Conservation (phyloP, 2,113 vertebrate species). For the Naja naja region DNA sequence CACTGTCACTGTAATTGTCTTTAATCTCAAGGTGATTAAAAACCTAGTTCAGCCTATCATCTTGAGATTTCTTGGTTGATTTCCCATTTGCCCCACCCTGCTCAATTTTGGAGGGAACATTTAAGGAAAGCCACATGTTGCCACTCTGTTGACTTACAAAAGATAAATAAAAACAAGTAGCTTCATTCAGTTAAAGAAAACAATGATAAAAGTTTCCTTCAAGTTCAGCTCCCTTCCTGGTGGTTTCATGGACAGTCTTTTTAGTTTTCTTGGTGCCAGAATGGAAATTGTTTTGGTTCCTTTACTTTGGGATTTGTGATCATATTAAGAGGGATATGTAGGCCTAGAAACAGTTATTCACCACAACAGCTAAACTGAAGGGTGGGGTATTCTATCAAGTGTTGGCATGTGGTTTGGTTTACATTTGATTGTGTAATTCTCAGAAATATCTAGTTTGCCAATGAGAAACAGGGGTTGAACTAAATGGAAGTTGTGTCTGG, state of each 20-base stretch:
- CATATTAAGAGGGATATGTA: neutral
- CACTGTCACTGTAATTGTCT: neutral
- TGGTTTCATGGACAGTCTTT: neutral
- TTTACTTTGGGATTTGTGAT: neutral
- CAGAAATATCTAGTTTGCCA: neutral
- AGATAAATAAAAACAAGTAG: neutral
- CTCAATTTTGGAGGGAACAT: neutral
- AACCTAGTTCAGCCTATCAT: neutral
- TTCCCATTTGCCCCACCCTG: neutral
- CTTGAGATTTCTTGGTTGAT: neutral
- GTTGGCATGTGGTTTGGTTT: neutral
- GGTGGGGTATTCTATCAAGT: neutral
- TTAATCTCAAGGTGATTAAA: neutral
- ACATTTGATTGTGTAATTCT: neutral
- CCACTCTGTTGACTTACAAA: neutral
- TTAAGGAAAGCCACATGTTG: neutral
- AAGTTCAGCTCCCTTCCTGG: neutral
- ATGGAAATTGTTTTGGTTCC: neutral
- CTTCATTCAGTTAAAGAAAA: neutral
- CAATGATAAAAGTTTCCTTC: neutral
- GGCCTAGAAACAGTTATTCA: neutral
- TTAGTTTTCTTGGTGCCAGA: neutral
- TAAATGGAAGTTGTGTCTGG: neutral
- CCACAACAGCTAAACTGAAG: neutral
- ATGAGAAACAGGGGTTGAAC: neutral